Conservation (phyloP, 2,888 invertebrate genomes). For the Eulithis testata region DNA sequence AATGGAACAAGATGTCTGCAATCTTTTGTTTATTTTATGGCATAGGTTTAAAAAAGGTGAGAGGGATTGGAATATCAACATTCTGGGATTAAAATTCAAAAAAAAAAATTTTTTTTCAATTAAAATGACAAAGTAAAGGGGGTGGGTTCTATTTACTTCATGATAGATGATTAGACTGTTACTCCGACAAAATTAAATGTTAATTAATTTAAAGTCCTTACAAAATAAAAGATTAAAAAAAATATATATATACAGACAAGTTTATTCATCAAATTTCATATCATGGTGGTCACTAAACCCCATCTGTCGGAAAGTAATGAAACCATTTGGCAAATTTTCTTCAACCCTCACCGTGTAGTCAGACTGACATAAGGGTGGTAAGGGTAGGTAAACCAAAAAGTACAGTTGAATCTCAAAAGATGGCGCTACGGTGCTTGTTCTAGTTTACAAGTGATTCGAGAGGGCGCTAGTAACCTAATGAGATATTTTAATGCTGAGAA, state of each 20-base stretch:
- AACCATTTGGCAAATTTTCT: not conserved
- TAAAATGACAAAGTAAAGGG: too few species aligned
- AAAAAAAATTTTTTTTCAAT: not conserved
- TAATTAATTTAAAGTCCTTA: too few species aligned
- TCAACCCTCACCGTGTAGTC: not conserved
- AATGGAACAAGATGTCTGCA: not conserved
- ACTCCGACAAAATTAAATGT: too few species aligned
- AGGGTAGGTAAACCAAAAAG: not conserved
- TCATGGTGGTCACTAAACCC: not conserved
- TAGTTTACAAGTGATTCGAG: slow-evolving; percentile 2
- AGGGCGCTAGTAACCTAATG: slow-evolving; percentile 16
- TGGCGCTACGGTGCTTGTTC: slow-evolving; percentile 25
- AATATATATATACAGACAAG: too few species aligned
- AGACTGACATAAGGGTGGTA: too few species aligned
- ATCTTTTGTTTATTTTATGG: not conserved
- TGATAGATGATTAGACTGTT: too few species aligned
- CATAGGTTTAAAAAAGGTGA: not conserved
- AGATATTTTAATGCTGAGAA: not conserved
- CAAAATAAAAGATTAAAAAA: too few species aligned
- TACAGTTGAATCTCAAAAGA: slow-evolving; percentile 17
- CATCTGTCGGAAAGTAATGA: slow-evolving; percentile 9
- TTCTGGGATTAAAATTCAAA: not conserved
- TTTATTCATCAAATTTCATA: too few species aligned
- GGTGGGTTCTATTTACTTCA: too few species aligned
- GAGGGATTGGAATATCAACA: not conserved